Base-by-base conservation (phyloP, 2,888 invertebrate species). In the Merodon equestris region DNA sequence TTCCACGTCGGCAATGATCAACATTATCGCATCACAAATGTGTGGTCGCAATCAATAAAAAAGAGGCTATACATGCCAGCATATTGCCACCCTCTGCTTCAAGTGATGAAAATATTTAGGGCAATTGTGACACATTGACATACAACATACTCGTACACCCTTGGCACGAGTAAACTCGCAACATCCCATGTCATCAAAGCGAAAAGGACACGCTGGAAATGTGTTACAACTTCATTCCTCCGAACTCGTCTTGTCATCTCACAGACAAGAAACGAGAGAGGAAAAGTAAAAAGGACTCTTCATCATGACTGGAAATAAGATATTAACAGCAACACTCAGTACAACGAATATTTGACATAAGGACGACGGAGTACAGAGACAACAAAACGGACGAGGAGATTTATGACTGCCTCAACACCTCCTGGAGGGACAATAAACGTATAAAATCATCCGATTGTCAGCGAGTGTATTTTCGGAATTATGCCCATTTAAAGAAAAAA, bases 361-460 rank as follows among this genome's bases (percentile, higher is more conserved):
- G 56, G 64, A 72, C 57, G 64, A 72, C 57, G 44, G 53, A 47
- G 36, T 42, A 36, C 54, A 45, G 34, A 57, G 54, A 40, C 40
- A 73, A 40, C 14, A 48, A 14, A 42, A 44, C 3, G 7, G 45
- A 58, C 45, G 36, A 67, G 47, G 63, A 79, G 74, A 79, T 79
- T 74, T 74, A 79, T 60, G 74, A 60, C 54, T 53, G 42, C 27
- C 7, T 4, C 27, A 27, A 7, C 74, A 79, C 73, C 68, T 74
- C 68, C 79, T 74, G 79, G 74, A 64, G 68, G 79, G 74, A 74
- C 79, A 79, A 79, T 79, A 79, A 79, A 79, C 74, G 79, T 63
- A 74, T 79, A 79, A 74, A 74, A 64, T 60, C 40, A 36, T 63
- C 56, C 68, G 44, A 79, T 68, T 74, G 79, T 68, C n/a, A 51